Base-by-base conservation (phyloP, 2,113 vertebrate species). In the Atrichornis clamosus region DNA sequence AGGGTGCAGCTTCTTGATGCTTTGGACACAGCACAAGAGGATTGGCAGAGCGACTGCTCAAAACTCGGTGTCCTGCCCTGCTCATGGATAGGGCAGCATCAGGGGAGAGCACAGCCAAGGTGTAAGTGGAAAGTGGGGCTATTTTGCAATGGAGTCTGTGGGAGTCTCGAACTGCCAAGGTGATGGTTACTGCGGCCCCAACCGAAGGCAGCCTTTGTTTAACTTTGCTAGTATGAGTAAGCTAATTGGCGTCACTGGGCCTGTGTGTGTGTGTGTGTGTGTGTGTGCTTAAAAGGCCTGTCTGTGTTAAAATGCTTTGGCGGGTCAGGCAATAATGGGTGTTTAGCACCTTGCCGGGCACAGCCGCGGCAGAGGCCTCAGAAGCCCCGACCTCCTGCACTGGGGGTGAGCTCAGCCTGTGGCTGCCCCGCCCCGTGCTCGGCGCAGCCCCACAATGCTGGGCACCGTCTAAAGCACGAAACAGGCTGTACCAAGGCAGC, bases 131-230 rank as follows among this genome's bases (percentile, higher is more conserved):
- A 62, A 46, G 39, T 9, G 47, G 7, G 7, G 41, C 46, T 70
- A 4, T 70, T 87, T 69, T 63, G 84, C 74, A 87, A 56, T 0
- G 12, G 55, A 32, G 58, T 85, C 27, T 2, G 18, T 47, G 70
- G 74, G 85, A 95, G 70, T 53, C 74, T 76, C 70, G 74, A 47
- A 47, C 26, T 5, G 10, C 82, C 58, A 76, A 94, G 85, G 92
- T 42, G 85, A 86, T 55, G 64, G 92, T 68, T 85, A 55, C 64
- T 9, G 59, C 19, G 75, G 88, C 82, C 87, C 67, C 90, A 92
- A 23, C 64, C 68, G 83, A 94, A 79, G 12, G 35, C 49, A 49
- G 82, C 27, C 68, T 91, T 89, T 94, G 84, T 93, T 94, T 93
- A 89, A 87, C 65, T 91, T 94, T 21, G 73, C 87, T 14, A 9